Evolutionary conservation across 2,888 invertebrate species (phyloP).

Genomic region (Flexamia atlantica): DNA sequence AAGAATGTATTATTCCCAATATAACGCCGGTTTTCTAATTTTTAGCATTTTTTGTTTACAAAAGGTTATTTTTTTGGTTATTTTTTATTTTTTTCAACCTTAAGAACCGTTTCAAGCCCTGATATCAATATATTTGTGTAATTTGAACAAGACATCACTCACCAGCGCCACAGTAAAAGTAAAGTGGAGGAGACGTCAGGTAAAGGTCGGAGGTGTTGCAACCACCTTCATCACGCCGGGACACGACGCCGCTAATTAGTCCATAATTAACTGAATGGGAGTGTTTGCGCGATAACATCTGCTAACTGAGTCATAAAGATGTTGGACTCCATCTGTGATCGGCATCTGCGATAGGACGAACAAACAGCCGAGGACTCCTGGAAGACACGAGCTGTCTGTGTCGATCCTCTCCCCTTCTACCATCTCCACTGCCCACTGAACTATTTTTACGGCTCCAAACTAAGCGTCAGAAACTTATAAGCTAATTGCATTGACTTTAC

Average conservation of each 20-base stretch:
- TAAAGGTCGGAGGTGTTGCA: constrained; percentile 41
- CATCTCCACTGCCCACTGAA: too few species aligned
- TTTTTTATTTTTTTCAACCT: too few species aligned
- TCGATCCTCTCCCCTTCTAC: not conserved
- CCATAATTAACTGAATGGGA: constrained; percentile 43
- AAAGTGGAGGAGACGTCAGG: constrained; percentile 7
- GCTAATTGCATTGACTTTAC: too few species aligned
- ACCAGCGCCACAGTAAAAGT: constrained; percentile 23
- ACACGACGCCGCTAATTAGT: constrained; percentile 44
- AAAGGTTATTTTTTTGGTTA: too few species aligned
- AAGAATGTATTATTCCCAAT: too few species aligned
- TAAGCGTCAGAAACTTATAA: too few species aligned
- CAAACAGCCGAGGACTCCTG: constrained; percentile 53
- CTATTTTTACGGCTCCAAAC: too few species aligned
- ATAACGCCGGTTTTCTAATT: too few species aligned
- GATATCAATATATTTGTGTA: too few species aligned
- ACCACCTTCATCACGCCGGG: constrained; percentile 38
- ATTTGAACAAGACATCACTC: too few species aligned
- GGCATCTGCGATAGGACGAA: constrained; percentile 28
- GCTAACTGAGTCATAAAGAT: constrained; percentile 55
- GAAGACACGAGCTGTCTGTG: constrained; percentile 30
- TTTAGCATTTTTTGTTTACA: too few species aligned
- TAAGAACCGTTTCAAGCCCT: too few species aligned
- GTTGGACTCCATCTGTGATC: constrained; percentile 33
- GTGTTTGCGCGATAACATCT: constrained; percentile 38